A percentile compares a stretch with the other conserved stretches of the same genome.
Evolutionary conservation across 2,888 invertebrate species (phyloP).

Genomic region (Osmoderma eremita): DNA sequence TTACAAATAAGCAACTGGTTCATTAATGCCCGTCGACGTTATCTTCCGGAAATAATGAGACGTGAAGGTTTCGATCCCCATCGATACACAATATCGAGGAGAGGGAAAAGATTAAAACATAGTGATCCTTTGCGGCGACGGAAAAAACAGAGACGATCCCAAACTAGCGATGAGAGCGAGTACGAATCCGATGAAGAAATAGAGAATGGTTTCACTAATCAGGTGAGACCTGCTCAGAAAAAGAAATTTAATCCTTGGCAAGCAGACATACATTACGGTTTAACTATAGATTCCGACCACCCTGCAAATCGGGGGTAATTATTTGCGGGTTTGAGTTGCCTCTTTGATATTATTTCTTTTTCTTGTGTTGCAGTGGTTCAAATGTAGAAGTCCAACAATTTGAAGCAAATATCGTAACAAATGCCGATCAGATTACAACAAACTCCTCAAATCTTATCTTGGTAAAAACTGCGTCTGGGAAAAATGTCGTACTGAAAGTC

Average conservation of each 20-base stretch:
- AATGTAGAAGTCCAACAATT: conserved; percentile 48
- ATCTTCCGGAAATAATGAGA: conserved; percentile 63
- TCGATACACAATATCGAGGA: conserved; percentile 61
- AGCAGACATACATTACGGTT: conserved; percentile 62
- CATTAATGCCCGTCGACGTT: conserved; percentile 61
- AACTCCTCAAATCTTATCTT: conserved; percentile 61
- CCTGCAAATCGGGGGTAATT: conserved; percentile 58
- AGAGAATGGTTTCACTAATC: conserved; percentile 42
- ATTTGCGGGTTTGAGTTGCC: not conserved
- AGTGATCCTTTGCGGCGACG: conserved; percentile 53
- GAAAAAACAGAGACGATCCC: conserved; percentile 52
- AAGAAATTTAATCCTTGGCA: conserved; percentile 63
- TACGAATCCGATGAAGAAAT: conserved; percentile 54
- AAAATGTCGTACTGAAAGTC: conserved; percentile 62
- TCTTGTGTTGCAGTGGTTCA: conserved; percentile 44
- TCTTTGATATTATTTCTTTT: not conserved
- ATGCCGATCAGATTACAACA: conserved; percentile 50
- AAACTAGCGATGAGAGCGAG: conserved; percentile 53
- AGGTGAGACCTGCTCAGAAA: conserved; percentile 46
- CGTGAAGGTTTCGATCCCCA: conserved; percentile 62
- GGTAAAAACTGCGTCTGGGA: conserved; percentile 62
- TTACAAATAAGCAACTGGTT: conserved; percentile 64
- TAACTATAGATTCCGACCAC: conserved; percentile 56
- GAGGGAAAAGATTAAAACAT: conserved; percentile 55
- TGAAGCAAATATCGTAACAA: conserved; percentile 48